Evolutionary conservation across 2,113 vertebrate genomes (phyloP).

Genomic region (Columba janthina): DNA sequence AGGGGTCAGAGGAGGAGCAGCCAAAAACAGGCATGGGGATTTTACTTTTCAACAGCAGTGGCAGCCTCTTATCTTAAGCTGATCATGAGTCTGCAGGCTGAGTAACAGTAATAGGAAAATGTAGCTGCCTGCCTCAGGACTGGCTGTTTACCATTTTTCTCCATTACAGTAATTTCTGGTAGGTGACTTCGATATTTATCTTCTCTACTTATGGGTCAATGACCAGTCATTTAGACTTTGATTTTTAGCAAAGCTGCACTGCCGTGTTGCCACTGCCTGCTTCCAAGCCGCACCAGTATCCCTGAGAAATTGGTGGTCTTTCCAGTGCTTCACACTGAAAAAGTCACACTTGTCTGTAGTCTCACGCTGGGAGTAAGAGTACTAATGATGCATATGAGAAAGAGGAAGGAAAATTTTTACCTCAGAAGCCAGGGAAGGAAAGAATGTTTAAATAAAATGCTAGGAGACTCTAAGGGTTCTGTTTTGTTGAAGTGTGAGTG

Average conservation of each 20-base stretch:
- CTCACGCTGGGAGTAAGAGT: neutral
- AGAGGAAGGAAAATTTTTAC: neutral
- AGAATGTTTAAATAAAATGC: neutral
- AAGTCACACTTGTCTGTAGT: neutral
- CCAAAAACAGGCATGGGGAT: accelerated
- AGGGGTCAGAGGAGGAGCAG: accelerated
- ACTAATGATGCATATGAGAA: neutral
- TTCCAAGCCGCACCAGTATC: neutral
- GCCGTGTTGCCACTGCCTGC: neutral
- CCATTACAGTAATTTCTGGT: conserved; percentile 47
- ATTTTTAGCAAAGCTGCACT: neutral
- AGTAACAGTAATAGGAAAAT: neutral
- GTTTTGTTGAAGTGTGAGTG: neutral
- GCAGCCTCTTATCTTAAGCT: neutral
- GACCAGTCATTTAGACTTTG: neutral
- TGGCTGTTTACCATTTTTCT: neutral
- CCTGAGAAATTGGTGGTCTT: neutral
- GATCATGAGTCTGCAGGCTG: neutral
- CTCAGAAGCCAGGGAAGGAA: neutral
- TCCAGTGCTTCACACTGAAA: neutral
- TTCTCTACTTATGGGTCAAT: neutral
- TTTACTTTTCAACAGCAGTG: neutral
- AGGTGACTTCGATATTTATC: neutral
- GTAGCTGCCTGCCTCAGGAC: neutral
- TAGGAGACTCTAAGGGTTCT: neutral